Evolutionary conservation across 2,888 invertebrate genomes (phyloP), one percentile per base, ranked within the genome.

Genomic region (Ferrisia virgata): DNA sequence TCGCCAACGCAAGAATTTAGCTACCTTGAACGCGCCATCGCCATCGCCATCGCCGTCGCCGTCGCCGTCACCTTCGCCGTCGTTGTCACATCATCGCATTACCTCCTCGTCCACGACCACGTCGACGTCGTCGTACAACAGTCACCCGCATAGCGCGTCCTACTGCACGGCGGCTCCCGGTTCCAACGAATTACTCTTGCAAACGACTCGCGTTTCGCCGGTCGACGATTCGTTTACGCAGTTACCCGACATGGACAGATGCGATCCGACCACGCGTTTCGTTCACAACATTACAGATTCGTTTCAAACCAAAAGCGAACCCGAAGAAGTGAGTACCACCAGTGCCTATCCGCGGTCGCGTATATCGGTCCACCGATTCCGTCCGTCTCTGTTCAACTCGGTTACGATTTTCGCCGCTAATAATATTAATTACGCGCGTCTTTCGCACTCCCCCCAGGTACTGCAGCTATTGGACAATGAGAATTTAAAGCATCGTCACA

Each of bases 401-500:
- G n/a, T 1, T 43, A n/a, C 15, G 3, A n/a, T 43, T 8, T 3
- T 18, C n/a, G n/a, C n/a, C n/a, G n/a, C n/a, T n/a, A n/a, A n/a
- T n/a, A n/a, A n/a, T n/a, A n/a, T n/a, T n/a, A n/a, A n/a, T n/a
- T n/a, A n/a, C n/a, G n/a, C n/a, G n/a, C n/a, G n/a, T 9, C 43
- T 28, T 15, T 39, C 28, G 25, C 25, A 47, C 43, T 47, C 25
- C 25, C 53, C 8, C 4, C 33, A 83, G 83, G 43, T 83, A 15
- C 15, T 83, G 22, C 31, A 83, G 4, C 33, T 72, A 18, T 39
- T 76, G 76, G 25, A 31, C 69, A 64, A 36, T 40, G 58, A 81
- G 13, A 58, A 53, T 64, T 64, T 88, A 78, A 87, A 86, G 79
- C 87, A 86, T 76, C 87, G 87, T 13, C 88, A 88, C 85, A 85